Evolutionary conservation across 2,888 invertebrate species (phyloP), one percentile per base, ranked within the genome.

Genomic region (Cephus rjabovi): DNA sequence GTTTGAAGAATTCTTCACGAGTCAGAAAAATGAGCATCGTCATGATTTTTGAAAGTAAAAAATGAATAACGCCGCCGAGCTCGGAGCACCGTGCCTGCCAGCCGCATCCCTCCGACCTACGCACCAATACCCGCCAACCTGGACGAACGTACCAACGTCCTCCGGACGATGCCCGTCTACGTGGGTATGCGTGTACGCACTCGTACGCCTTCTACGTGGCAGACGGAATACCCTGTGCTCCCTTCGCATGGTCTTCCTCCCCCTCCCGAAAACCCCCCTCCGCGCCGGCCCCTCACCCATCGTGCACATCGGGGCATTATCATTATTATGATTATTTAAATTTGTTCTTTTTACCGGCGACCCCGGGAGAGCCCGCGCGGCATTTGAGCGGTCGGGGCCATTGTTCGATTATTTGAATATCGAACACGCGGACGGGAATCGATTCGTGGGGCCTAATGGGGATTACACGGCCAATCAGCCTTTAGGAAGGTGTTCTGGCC

Each of bases 41-140:
- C 91, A 91, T 91, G 91, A 90, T 91, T 91, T 91, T 91, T 91
- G 91, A 91, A 91, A 91, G 91, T 91, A 91, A 91, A 91, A 91
- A 91, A 90, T 90, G 90, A 90, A 89, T 88, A 90, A 85, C 85
- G 85, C 77, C 80, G 75, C 31, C 74, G 71, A 40, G 68, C 71
- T 70, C 68, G 31, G 74, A 74, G 76, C 78, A 71, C 75, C 73
- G 79, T 76, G 71, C 77, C 34, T 35, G 35, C 34, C 74, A 40
- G 40, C 40, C 40, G 34, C 71, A 71, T 71, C 71, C 71, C 31
- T 34, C 34, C 71, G 71, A 31, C 31, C 30, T 71, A 12, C 75
- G 56, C 75, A 75, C 75, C 37, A 6, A 40, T 68, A 35, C 56
- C 23, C 69, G 37, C 35, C 35, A 30, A 31, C 71, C 34, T 71